Base-by-base conservation (phyloP, 1,140 invertebrate genomes). In the Meloidogyne floridensis region DNA sequence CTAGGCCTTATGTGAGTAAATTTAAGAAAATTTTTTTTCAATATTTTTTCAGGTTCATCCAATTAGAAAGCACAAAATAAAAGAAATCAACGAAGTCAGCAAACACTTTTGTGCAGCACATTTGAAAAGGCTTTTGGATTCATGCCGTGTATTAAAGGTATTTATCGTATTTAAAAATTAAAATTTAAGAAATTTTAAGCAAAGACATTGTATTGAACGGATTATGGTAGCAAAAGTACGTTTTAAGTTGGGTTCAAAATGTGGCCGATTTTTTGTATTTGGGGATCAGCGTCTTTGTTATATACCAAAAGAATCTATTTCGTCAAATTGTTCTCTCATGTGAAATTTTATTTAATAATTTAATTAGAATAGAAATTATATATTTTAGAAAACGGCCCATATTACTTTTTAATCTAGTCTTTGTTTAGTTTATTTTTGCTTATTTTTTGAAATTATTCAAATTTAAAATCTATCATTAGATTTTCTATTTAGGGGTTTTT, bases 221-320 rank as follows among this genome's bases (percentile, higher is more conserved):
- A 88, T 90, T 85, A 83, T 86, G 6, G 77, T 90, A 10, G 87
- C 88, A 53, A 89, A 90, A 83, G 89, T 89, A 4, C 65, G 75
- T 56, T 89, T 82, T 77, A 79, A 65, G 43, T 56, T 89, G n/a
- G 89, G 87, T 65, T 72, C 72, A 8, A 81, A 84, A 53, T 11
- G 53, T 13, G 87, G 89, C 3, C 72, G 81, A 10, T 90, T 90
- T 82, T 91, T 81, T 72, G 90, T 90, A 3, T 90, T 84, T 78
- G 90, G 90, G 4, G 81, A 78, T 32, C 84, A 90, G 51, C 77
- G 84, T 15, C 80, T 88, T 43, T 88, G 89, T 77, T 91, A 85
- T 73, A 85, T 90, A 11, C 90, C 89, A 3, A 89, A 88, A 69
- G 87, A 82, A 69, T 89, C 89, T 6, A 84, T 77, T 54, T 77